Evolutionary conservation across 2,888 invertebrate species (phyloP), one percentile per base, ranked within the genome.

Genomic region (Hypomecis punctinalis): DNA sequence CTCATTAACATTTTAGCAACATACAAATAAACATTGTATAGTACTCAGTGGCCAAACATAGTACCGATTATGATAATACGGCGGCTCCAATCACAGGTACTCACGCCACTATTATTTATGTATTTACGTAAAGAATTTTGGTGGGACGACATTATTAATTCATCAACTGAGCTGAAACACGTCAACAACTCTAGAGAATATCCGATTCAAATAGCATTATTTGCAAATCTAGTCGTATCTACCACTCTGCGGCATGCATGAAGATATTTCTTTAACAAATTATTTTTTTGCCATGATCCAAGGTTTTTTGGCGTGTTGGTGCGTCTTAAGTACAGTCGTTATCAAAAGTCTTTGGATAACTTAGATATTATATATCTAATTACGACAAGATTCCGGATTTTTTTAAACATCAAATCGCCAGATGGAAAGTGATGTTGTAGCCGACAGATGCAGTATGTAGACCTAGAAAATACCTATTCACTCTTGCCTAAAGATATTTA

Each of bases 221-320:
- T 60, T 60, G 52, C 60, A 61, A 65, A 65, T 61, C 52, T 42
- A 60, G 36, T 39, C 45, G 23, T 37, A 63, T 2, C 37, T 43
- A 47, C 53, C 13, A 48, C 10, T 7, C 37, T 9, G 77, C 75
- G 76, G 71, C 76, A 77, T 81, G 71, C 69, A 71, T 73, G 73
- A 77, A 57, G 13, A 76, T 74, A 66, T 74, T 74, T 70, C 69
- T 71, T 76, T 74, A 74, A 69, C 10, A 61, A 54, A 61, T 54
- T 6, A 3, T n/a, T 42, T 52, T 60, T 57, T 23, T 23, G 23
- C 11, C 46, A 13, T 11, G 40, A 9, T 53, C 35, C 33, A 8
- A 33, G 39, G 49, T 13, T 52, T 52, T 23, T 60, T 7, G 33
- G 11, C 40, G 9, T 39, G 40, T 11, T 51, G 42, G 42, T 46